These are phyloP conservation scores for Drosophila robusta DNA, from an alignment of 2,888 invertebrate species.

Conservation along the genomic window DNA sequence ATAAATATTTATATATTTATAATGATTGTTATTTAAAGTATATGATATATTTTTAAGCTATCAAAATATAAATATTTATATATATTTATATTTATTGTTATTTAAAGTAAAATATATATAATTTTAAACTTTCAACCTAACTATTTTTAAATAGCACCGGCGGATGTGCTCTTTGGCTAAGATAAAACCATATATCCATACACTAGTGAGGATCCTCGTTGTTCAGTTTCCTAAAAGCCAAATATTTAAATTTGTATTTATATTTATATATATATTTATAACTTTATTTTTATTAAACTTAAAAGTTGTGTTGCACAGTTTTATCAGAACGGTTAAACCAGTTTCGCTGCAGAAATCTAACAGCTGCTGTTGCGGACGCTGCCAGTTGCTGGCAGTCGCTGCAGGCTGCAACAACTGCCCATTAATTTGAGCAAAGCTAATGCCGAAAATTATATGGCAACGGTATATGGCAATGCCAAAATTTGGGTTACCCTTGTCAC, in stretches of 20 bases:
- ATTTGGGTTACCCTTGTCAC: slow-evolving; percentile 72
- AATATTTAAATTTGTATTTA: not conserved
- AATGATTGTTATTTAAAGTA: too few relatives aligned
- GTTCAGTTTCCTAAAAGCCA: too few relatives aligned
- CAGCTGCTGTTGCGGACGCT: slow-evolving; percentile 60
- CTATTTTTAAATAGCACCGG: too few relatives aligned
- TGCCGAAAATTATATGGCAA: slow-evolving; percentile 75
- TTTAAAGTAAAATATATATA: too few relatives aligned
- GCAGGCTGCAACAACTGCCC: slow-evolving; percentile 45
- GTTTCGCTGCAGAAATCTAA: slow-evolving; percentile 62
- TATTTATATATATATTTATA: not conserved
- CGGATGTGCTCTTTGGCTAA: too few relatives aligned
- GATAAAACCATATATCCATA: too few relatives aligned
- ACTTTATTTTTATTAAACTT: not conserved
- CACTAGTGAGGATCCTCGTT: too few relatives aligned
- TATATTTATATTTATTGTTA: not conserved
- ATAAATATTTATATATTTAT: not conserved
- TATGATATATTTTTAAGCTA: too few relatives aligned
- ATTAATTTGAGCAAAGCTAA: slow-evolving; percentile 72
- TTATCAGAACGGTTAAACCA: slow-evolving; percentile 34
- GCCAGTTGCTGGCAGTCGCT: slow-evolving; percentile 23
- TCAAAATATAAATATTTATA: too few relatives aligned
- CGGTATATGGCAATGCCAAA: slow-evolving; percentile 61
- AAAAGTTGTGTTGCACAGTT: slow-evolving; percentile 17
- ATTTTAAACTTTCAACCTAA: too few relatives aligned